These are phyloP conservation scores for Heterodera filipjevi DNA, from an alignment of 2,888 invertebrate genomes.

Conservation along the genomic window DNA sequence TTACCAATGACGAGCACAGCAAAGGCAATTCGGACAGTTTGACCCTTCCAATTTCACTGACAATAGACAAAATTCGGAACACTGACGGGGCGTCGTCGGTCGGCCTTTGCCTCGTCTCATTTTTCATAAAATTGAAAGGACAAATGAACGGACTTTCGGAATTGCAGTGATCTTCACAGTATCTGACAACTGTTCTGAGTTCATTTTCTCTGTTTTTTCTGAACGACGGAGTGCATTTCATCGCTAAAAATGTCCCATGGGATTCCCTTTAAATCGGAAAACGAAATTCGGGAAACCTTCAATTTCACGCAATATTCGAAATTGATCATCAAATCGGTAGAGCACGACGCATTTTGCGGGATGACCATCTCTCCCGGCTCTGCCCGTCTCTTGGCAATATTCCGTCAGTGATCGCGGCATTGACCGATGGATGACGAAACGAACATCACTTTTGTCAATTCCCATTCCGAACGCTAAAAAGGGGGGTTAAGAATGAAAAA, in stretches of 20 bases:
- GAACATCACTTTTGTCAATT: constrained; percentile 90
- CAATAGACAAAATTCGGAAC: background rate
- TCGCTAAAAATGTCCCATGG: background rate
- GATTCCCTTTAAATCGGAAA: background rate
- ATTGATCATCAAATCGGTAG: constrained; percentile 80
- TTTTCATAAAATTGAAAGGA: constrained; percentile 10
- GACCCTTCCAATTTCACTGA: constrained; percentile 12
- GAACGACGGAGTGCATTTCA: constrained; percentile 11
- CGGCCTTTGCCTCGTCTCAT: background rate
- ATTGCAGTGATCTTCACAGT: constrained; percentile 78
- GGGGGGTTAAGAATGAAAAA: no score
- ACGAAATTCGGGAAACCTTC: constrained; percentile 10
- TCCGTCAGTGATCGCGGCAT: constrained; percentile 70
- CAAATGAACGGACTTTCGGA: background rate
- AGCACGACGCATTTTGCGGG: constrained; percentile 82
- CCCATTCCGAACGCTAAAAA: constrained; percentile 76
- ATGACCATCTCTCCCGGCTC: constrained; percentile 92
- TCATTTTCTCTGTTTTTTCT: constrained; percentile 76
- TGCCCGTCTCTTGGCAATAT: constrained; percentile 81
- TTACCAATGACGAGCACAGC: constrained; percentile 10
- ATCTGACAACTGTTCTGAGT: constrained; percentile 83
- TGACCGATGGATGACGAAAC: constrained; percentile 78
- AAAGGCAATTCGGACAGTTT: background rate
- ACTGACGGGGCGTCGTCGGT: background rate
- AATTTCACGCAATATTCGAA: constrained; percentile 28